These are phyloP conservation scores for Nemopilema nomurai DNA, from an alignment of 30 jellyfish, hydroid and myxozoan genomes.

Conservation along the genomic window DNA sequence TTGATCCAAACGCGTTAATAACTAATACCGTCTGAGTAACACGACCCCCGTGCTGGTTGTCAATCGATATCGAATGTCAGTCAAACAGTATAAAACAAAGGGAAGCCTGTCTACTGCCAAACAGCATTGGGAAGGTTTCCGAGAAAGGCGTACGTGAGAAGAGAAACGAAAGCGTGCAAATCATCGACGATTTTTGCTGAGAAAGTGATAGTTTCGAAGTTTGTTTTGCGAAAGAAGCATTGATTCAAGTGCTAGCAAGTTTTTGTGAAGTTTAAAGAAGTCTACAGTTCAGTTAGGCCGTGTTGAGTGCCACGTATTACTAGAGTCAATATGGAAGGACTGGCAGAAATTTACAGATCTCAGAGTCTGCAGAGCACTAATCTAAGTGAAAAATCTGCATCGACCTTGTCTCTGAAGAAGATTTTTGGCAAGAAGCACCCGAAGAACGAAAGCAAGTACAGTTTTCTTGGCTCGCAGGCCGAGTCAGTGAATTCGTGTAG, in stretches of 20 bases:
- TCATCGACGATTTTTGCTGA: no score
- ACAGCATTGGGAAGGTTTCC: constrained; percentile 1
- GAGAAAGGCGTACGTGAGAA: no score
- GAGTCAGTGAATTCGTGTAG: constrained; percentile 51
- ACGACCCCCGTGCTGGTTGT: not conserved
- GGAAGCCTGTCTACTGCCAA: constrained; percentile 45
- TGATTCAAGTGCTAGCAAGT: not conserved
- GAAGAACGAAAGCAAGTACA: constrained; percentile 26
- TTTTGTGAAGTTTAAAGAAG: not conserved
- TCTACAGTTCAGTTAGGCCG: not conserved
- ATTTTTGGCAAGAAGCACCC: constrained; percentile 37
- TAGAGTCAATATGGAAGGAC: constrained; percentile 48
- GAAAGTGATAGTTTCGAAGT: not conserved
- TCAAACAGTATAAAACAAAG: constrained; percentile 26
- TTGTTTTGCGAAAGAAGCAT: not conserved
- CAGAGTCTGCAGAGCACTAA: constrained; percentile 59
- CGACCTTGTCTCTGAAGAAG: constrained; percentile 61
- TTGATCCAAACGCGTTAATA: no score
- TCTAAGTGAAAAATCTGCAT: constrained; percentile 36
- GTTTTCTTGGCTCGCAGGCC: constrained; percentile 42
- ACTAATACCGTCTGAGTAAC: not conserved
- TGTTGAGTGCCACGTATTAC: constrained; percentile 9
- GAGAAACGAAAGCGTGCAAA: not conserved
- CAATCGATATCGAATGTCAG: constrained; percentile 11
- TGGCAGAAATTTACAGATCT: constrained; percentile 53